Evolutionary conservation across 2,113 vertebrate species (phyloP), one percentile per base, ranked within the genome.

Genomic region (Seriola aureovittata): DNA sequence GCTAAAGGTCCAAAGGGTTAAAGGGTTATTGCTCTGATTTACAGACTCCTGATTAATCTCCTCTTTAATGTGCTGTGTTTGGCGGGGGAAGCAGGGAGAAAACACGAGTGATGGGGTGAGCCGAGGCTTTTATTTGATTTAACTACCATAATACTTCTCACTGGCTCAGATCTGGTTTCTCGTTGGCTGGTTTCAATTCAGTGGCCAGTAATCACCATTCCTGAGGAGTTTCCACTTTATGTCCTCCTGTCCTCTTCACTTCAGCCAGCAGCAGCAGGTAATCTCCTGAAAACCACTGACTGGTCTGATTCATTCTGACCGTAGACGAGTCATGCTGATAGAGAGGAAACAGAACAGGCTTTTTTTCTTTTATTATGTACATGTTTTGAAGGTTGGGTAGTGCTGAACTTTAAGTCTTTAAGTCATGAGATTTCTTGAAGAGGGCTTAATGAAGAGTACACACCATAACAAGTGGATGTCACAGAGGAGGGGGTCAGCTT

Each of bases 151-250:
- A 92, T 93, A 92, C 82, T 78, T 89, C 89, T 91, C 25, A 46
- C 82, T 83, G 85, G 75, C 87, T 89, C 65, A 92, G 92, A 91
- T 92, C 85, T 92, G 80, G 88, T 93, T 92, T 93, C 91, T 81
- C 32, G 36, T 59, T 90, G 85, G 82, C 73, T 90, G 89, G 82
- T 91, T 94, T 91, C 78, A 90, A 91, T 92, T 92, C 75, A 81
- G 64, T 46, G 46, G 75, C 71, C 86, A 82, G 71, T 92, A 92
- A 91, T 93, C 91, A 87, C 88, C 72, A 80, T 88, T 89, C 86
- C 75, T 86, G 32, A 75, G 64, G 75, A 93, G 71, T 84, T 87
- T 85, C 80, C 77, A 82, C 63, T 89, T 91, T 86, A 88, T 87
- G 75, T 84, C 64, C 80, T 17, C 19, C 46, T 88, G 82, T 87